These are phyloP conservation scores for Alligator mississippiensis DNA, from an alignment of 2,113 vertebrate species.

Conservation along the genomic window DNA sequence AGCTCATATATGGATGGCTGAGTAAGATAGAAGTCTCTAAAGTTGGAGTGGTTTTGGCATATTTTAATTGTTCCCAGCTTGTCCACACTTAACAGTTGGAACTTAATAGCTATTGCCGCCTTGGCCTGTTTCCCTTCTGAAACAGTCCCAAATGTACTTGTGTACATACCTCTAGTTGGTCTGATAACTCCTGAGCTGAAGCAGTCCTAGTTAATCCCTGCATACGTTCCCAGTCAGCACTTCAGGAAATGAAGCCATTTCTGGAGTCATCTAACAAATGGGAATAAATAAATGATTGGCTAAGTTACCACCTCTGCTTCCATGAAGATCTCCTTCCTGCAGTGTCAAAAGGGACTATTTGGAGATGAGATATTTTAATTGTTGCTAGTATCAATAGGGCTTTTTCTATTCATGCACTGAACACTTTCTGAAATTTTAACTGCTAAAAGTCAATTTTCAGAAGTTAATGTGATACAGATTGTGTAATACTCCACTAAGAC, in stretches of 20 bases:
- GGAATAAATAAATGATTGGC: neutral
- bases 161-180: neutral
- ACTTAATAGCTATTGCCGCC: too few relatives aligned
- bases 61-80: too few relatives aligned
- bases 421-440: neutral
- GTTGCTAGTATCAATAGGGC: neutral
- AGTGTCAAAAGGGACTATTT: neutral
- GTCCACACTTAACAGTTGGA: too few relatives aligned
- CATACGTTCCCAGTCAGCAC: fast-evolving
- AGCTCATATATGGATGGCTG: neutral
- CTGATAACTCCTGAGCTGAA: neutral
- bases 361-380: neutral
- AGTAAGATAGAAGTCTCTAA: neutral
- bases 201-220: neutral
- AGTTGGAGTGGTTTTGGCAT: too few relatives aligned
- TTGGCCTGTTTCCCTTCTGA: too few relatives aligned
- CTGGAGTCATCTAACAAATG: neutral
- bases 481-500: too few relatives aligned
- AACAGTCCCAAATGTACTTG: too few relatives aligned
- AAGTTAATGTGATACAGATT: neutral
- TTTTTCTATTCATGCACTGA: neutral
- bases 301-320: neutral
- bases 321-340: neutral
- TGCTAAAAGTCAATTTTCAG: fast-evolving
- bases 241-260: neutral